A percentile compares a stretch with the other conserved stretches of the same genome.
These are phyloP conservation scores for Pseudomugil tenellus DNA, from an alignment of 2,797 vertebrate genomes.

Conservation along the genomic window DNA sequence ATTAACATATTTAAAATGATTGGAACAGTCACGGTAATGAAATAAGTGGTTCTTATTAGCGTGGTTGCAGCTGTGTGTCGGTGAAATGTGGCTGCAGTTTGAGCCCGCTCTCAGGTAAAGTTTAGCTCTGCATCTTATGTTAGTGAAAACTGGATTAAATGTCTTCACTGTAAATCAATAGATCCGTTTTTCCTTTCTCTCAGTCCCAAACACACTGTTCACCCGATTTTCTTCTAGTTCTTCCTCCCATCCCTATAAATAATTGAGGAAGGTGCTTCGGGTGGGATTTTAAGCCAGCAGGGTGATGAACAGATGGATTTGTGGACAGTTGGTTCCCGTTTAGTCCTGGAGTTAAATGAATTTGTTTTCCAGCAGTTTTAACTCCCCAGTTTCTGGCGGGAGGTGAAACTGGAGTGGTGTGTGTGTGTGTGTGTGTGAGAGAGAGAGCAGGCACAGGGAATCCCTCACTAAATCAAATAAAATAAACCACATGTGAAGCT, in stretches of 20 bases:
- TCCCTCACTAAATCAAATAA: conserved; percentile 57
- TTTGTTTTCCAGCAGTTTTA: no score
- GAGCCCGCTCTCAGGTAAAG: no score
- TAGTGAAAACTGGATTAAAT: no score
- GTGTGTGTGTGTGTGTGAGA: no score
- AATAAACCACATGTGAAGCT: conserved; percentile 58
- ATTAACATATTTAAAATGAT: conserved; percentile 3
- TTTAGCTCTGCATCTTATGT: no score
- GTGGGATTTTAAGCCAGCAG: conserved; percentile 29
- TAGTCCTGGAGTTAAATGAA: conserved; percentile 5
- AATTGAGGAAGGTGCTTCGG: conserved; percentile 33
- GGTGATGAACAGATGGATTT: background rate
- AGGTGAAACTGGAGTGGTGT: no score
- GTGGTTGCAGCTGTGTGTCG: background rate
- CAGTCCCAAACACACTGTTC: no score
- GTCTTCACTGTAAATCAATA: no score
- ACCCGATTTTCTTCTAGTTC: no score
- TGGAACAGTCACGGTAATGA: background rate
- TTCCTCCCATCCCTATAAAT: conserved; percentile 33
- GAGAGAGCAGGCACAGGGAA: conserved; percentile 36
- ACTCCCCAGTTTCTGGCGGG: no score
- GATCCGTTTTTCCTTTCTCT: no score
- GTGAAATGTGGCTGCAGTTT: no score
- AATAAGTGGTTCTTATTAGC: background rate
- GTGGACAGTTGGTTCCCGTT: conserved; percentile 5